Evolutionary conservation across 1,140 invertebrate genomes (phyloP).

Genomic region (Lepidurus arcticus): DNA sequence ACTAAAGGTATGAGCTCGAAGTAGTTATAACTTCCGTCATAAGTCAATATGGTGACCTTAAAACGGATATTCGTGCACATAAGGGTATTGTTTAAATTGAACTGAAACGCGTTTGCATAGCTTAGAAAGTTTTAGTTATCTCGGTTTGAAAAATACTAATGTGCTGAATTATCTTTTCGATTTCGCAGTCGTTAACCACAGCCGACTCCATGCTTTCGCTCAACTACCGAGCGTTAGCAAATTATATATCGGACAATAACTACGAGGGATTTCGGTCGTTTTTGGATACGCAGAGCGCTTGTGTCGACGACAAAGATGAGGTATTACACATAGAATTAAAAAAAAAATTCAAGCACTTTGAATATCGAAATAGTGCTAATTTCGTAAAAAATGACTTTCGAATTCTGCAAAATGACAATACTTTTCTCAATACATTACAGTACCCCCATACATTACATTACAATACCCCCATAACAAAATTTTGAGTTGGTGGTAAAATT

Average conservation of each 20-base stretch:
- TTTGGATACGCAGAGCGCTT: constrained; percentile 70
- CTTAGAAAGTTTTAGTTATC: not conserved
- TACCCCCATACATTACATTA: too few relatives aligned
- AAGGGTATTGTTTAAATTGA: not conserved
- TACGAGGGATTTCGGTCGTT: constrained; percentile 68
- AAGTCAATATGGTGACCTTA: not conserved
- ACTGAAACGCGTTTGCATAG: not conserved
- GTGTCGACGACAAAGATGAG: constrained; percentile 85
- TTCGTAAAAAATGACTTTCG: too few relatives aligned
- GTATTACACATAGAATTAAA: constrained; percentile 51
- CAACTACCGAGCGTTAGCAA: constrained; percentile 68
- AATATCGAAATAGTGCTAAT: too few relatives aligned
- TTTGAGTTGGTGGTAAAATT: too few relatives aligned
- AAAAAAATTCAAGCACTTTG: not conserved
- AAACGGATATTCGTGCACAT: not conserved
- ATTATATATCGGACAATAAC: constrained; percentile 74
- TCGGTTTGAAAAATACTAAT: not conserved
- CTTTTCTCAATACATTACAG: too few relatives aligned
- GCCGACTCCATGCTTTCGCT: constrained; percentile 83
- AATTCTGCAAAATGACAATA: too few relatives aligned
- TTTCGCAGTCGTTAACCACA: constrained; percentile 46
- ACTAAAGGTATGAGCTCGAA: not conserved
- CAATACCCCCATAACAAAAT: too few relatives aligned
- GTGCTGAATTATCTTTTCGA: not conserved
- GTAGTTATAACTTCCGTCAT: not conserved